Evolutionary conservation across 2,888 invertebrate species (phyloP), one percentile per base, ranked within the genome.

Genomic region (Mesorhabditis spiculigera): DNA sequence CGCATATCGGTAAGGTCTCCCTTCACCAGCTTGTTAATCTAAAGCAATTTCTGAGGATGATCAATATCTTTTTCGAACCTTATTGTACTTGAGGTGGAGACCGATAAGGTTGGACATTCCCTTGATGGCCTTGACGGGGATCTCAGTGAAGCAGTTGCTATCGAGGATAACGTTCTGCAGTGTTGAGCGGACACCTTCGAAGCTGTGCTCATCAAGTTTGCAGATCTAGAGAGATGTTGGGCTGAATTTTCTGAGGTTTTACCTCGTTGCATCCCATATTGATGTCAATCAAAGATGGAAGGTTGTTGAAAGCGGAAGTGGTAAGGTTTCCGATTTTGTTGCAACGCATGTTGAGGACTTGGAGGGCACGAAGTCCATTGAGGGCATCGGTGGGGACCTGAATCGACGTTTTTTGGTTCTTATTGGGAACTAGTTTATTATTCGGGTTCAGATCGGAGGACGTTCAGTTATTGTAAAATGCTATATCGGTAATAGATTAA

Each of bases 261-360:
- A 82, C 83, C n/a, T n/a, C 77, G 63, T 86, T 86, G 79, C 86
- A 86, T n/a, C 78, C 81, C 64, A 86, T 70, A 67, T 86, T 85
- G 65, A 86, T 70, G 68, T 86, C 86, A 65, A 86, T 84, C n/a
- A 86, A 75, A 42, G 75, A 73, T 16, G 82, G 75, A 69, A 80
- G 76, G 58, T 83, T 82, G 50, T 77, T 72, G 73, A 86, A 83
- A 6, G 76, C 78, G 16, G 77, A 68, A 44, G 76, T 75, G 67
- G 80, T 80, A 45, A 86, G 68, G 73, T 86, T 83, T 61, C 78
- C 82, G 63, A 86, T 86, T 45, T 79, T 92, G 77, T 87, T 87
- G 75, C 85, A 85, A 45, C 81, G 81, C 70, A 86, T 72, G 71
- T 76, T 82, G 45, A 86, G 75, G 5, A 82, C 78, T 67, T 78